Base-by-base conservation (phyloP, 2,888 invertebrate species). In the Phalera bucephala region DNA sequence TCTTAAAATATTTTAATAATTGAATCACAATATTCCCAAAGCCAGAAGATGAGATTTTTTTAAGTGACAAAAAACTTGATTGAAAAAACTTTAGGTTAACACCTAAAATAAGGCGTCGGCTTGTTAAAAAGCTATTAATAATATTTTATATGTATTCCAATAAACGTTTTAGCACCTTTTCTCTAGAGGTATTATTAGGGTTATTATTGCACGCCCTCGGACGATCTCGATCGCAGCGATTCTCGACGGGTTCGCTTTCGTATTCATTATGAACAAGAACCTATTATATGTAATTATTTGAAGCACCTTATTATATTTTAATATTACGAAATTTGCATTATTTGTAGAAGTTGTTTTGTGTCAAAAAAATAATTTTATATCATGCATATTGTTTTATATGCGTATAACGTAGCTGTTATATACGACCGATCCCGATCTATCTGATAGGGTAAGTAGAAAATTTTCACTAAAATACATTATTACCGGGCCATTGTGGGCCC, bases 101-200 rank as follows among this genome's bases (percentile, higher is more conserved):
- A 80, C 78, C 75, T 80, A 63, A 72, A 75, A 72, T 74, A 62
- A 72, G 62, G 63, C 46, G 62, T 67, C 74, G 81, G 79, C 88
- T 88, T 88, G 89, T 89, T 89, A 89, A 81, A 89, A 87, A 77
- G 81, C 84, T 80, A 88, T 89, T 84, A 87, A 88, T 86, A 84
- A 73, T 70, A 64, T 74, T 83, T 80, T 78, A 75, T 80, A 80
- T 72, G 79, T 74, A 81, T 85, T 87, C 85, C 87, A 86, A 88
- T 89, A 87, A 87, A 85, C 77, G 82, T 80, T 88, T 86, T 88
- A 86, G 88, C 88, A 88, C 89, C 87, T 88, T 88, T 88, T 81
- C 80, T 75, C 66, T 80, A 60, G 71, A 79, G 80, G 79, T 88
- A 87, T 88, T 80, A 88, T 88, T 88, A 88, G 74, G 72, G 56